Evolutionary conservation across 2,113 vertebrate species (phyloP), one percentile per base, ranked within the genome.

Genomic region (Thunnus thynnus): DNA sequence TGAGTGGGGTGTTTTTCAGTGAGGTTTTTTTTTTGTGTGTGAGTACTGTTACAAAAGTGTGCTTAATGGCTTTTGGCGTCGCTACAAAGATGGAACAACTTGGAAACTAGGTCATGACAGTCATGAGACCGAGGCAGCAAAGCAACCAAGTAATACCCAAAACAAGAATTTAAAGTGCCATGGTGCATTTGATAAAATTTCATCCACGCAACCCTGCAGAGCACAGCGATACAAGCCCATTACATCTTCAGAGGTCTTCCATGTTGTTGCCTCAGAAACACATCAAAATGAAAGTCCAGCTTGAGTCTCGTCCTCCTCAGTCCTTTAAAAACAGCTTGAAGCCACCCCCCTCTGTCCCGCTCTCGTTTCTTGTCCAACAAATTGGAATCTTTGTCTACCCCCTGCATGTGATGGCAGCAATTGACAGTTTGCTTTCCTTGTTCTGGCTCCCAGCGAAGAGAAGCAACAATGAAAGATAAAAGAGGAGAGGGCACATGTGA

Each of bases 21-120:
- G 36, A 41, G 36, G 7, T 1, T 41, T 16, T 73, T 77, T 71
- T 18, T 68, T 63, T 60, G 16, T 81, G 70, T 41, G 8, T 41
- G 9, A 41, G 36, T 41, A 41, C 16, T 20, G 32, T 74, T 87
- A 84, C 65, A 65, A 84, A 89, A 83, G 66, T 86, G 61, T 70
- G 64, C 77, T 56, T 85, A 83, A 89, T 88, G 63, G 88, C 75
- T 88, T 90, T 86, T 89, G 82, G 78, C 89, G 72, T 78, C 47
- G 80, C 78, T 83, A 84, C 52, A 87, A 86, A 83, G 78, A 66
- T 61, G 58, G 80, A 82, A 78, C 56, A 77, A 87, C 82, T 74
- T 80, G 44, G 57, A 88, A 92, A 92, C 36, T 87, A 92, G 86
- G 83, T 77, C 88, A 89, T 74, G 67, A 68, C 75, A 86, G 72